Evolutionary conservation across 2,888 invertebrate species (phyloP), one percentile per base, ranked within the genome.

Genomic region (Polymixis flavicincta): DNA sequence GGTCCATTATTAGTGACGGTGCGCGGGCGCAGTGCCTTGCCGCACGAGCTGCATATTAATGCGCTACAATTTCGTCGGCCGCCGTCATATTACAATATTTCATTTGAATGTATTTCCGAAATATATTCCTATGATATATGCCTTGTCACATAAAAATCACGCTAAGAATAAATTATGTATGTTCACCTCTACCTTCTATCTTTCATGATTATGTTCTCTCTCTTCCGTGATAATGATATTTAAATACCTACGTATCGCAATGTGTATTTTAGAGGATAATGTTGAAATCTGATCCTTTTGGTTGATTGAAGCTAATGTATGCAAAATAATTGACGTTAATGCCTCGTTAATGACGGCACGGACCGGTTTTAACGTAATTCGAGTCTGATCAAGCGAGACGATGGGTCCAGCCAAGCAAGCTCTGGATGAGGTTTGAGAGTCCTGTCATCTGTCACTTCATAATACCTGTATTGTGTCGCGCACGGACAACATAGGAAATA

Each of bases 1-100:
- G 92, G 92, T 89, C 93, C 93, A 94, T 95, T 93, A 95, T 94
- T 92, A 93, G 88, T 87, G 92, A 91, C 90, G 93, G 90, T 89
- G 92, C 92, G 92, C 91, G 87, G 90, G 92, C 93, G 93, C 92
- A 89, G 91, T 88, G 81, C 79, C 77, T 73, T 92, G 90, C 90
- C 92, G 95, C 96, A 96, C 96, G 96, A 94, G 95, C 95, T 93
- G 96, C 95, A 96, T 96, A 92, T 91, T 94, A 95, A 96, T 95
- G 93, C 88, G 84, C 84, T 82, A 85, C 91, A 92, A 94, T 93
- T 92, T 92, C 90, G 89, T 89, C 89, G 89, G 87, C 90, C 89
- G 88, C 88, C 91, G 92, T 92, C 92, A 91, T 88, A 92, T 93
- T 92, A 92, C 85, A 92, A 92, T 94, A 92, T 92, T 92, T 92